Conservation (phyloP, 2,797 vertebrate genomes). For the Sebastes melanostomus region DNA sequence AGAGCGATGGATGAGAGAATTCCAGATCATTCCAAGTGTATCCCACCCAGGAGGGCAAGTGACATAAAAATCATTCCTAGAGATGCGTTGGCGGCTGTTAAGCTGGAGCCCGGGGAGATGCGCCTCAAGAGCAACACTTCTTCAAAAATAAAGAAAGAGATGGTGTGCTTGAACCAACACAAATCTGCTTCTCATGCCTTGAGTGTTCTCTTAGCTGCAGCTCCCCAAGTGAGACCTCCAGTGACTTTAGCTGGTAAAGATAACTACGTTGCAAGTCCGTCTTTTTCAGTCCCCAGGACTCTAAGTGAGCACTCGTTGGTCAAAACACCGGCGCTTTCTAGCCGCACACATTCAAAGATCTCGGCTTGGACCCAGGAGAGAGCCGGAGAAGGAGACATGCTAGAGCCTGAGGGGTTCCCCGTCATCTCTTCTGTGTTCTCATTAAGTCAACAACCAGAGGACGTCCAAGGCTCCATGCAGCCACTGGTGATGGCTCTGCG, state of each 20-base stretch:
- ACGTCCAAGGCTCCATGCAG: constrained; percentile 60
- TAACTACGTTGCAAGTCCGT: neutral
- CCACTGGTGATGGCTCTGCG: constrained; percentile 74
- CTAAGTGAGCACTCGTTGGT: neutral
- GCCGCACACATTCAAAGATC: constrained; percentile 27
- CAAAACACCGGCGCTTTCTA: constrained; percentile 13
- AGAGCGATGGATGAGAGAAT: constrained; percentile 44
- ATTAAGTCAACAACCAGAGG: constrained; percentile 79
- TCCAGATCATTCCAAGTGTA: constrained; percentile 28
- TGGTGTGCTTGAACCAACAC: constrained; percentile 26
- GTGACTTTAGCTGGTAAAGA: constrained; percentile 11
- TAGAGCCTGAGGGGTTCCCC: constrained; percentile 80
- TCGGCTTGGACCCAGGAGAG: constrained; percentile 33
- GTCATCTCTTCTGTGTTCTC: constrained; percentile 97
- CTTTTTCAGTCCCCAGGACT: constrained; percentile 24
- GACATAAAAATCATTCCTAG: constrained; percentile 27
- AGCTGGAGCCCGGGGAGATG: constrained; percentile 53
- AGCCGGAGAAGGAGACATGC: constrained; percentile 11
- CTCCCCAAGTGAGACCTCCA: constrained; percentile 28
- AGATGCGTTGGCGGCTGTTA: constrained; percentile 41
- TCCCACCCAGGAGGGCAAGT: constrained; percentile 9
- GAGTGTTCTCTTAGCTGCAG: constrained; percentile 12
- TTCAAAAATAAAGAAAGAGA: constrained; percentile 37
- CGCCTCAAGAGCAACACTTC: constrained; percentile 22
- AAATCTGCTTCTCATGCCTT: constrained; percentile 27